A percentile compares a stretch with the other conserved stretches of the same genome.
These are phyloP conservation scores for Zaprionus kolodkinae DNA, from an alignment of 1,140 invertebrate genomes.

Conservation along the genomic window DNA sequence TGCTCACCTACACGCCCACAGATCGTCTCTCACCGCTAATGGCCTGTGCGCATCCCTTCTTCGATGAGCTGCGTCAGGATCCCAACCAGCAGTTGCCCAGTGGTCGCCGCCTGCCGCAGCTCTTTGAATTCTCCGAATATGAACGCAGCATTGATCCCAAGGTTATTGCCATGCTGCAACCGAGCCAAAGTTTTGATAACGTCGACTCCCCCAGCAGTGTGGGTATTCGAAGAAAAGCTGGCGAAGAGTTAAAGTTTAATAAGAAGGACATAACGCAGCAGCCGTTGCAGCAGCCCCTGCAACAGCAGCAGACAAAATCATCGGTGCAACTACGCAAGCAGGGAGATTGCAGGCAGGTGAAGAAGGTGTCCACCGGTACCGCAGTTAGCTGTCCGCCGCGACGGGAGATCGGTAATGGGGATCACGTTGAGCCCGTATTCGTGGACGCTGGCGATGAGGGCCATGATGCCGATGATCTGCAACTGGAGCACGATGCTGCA, in stretches of 20 bases:
- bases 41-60: constrained; percentile 70
- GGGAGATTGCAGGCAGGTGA: not conserved
- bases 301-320: not conserved
- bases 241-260: constrained; percentile 40
- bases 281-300: not conserved
- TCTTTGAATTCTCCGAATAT: constrained; percentile 65
- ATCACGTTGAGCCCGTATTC: constrained; percentile 45
- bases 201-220: not conserved
- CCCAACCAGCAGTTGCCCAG: constrained; percentile 62
- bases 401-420: constrained; percentile 59
- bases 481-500: not conserved
- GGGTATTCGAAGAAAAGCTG: constrained; percentile 41
- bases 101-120: constrained; percentile 46
- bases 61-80: constrained; percentile 66
- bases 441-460: not conserved
- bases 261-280: not conserved
- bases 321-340: constrained; percentile 1
- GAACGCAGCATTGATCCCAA: constrained; percentile 57
- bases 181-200: not conserved
- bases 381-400: not conserved
- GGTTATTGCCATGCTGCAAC: constrained; percentile 35
- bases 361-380: not conserved
- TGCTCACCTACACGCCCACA: constrained; percentile 62
- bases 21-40: constrained; percentile 42
- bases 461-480: not conserved